Evolutionary conservation across 2,888 invertebrate genomes (phyloP).

Genomic region (Archips xylosteana): DNA sequence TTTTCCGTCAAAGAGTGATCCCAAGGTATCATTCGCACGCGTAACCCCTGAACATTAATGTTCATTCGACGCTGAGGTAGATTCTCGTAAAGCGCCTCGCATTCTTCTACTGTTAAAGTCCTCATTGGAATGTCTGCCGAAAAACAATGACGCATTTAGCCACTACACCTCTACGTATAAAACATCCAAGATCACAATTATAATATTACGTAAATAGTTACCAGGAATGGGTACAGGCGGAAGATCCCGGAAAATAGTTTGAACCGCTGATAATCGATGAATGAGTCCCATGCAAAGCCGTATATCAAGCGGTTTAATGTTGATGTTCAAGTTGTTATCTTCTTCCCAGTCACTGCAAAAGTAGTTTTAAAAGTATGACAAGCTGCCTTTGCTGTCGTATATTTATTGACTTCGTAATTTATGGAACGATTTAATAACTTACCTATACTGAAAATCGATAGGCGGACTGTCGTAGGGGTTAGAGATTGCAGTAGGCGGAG

Average conservation of each 20-base stretch:
- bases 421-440: conserved; percentile 14
- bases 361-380: neutral
- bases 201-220: conserved; percentile 40
- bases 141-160: neutral
- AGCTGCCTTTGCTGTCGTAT: neutral
- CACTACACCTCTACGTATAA: neutral
- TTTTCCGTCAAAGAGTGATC: conserved; percentile 58
- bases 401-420: neutral
- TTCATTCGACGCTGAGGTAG: conserved; percentile 63
- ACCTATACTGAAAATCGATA: conserved; percentile 74
- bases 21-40: conserved; percentile 60
- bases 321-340: conserved; percentile 56
- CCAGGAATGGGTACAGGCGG: conserved; percentile 52
- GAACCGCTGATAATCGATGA: conserved; percentile 60
- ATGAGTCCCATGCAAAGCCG: conserved; percentile 61
- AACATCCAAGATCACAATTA: neutral
- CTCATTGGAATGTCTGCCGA: conserved; percentile 60
- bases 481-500: conserved; percentile 53
- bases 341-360: conserved; percentile 72
- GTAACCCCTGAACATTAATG: conserved; percentile 55
- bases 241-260: conserved; percentile 53
- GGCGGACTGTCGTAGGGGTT: conserved; percentile 74
- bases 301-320: conserved; percentile 58
- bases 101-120: conserved; percentile 72
- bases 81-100: conserved; percentile 68